These are phyloP conservation scores for Abrostola tripartita DNA, from an alignment of 2,888 invertebrate genomes.

Conservation along the genomic window DNA sequence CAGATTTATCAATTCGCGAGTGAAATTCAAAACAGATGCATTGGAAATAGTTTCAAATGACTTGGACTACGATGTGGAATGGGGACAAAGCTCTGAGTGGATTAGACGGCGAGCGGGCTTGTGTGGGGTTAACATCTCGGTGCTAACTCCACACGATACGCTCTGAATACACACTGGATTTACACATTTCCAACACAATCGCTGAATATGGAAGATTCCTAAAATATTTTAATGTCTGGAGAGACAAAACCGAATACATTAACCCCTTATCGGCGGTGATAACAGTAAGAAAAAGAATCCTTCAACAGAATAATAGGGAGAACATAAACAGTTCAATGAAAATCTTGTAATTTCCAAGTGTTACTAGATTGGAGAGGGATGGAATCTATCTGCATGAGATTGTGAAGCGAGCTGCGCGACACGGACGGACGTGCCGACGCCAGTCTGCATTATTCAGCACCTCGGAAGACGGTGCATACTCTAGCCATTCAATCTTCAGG, in stretches of 20 bases:
- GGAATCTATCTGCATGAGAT: conserved; percentile 26
- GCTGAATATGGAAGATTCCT: conserved; percentile 25
- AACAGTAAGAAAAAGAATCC: conserved; percentile 42
- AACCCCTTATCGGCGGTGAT: conserved; percentile 32
- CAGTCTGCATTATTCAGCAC: conserved; percentile 76
- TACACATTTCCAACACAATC: conserved; percentile 19
- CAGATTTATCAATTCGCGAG: conserved; percentile 38
- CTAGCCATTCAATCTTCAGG: conserved; percentile 56
- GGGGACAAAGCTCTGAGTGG: conserved; percentile 52
- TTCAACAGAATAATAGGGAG: conserved; percentile 29
- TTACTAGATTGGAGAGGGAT: conserved; percentile 17
- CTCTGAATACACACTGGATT: conserved; percentile 34
- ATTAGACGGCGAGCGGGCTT: conserved; percentile 46
- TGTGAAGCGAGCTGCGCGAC: conserved; percentile 32
- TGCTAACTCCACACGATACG: conserved; percentile 25
- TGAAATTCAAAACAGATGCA: conserved; percentile 55
- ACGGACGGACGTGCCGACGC: conserved; percentile 58
- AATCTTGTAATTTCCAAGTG: conserved; percentile 37
- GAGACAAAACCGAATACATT: conserved; percentile 29
- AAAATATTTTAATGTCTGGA: conserved; percentile 22
- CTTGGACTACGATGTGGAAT: conserved; percentile 35
- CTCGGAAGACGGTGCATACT: conserved; percentile 73
- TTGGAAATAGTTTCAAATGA: conserved; percentile 48
- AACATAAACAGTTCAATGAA: conserved; percentile 26
- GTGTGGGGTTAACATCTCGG: conserved; percentile 29